Evolutionary conservation across 2,797 vertebrate genomes (phyloP).

Genomic region (Coranthus polyacanthus): DNA sequence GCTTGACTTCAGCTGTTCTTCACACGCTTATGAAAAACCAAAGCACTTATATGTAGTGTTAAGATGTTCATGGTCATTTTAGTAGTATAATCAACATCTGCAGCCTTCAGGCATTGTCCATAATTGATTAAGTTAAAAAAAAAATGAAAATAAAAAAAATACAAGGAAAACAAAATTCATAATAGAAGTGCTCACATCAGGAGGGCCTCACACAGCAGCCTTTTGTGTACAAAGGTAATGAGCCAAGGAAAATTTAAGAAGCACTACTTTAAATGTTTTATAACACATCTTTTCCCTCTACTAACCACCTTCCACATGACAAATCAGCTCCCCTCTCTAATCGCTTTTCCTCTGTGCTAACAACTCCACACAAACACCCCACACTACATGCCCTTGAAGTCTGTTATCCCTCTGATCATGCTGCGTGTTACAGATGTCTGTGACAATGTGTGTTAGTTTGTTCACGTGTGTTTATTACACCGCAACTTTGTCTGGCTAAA

Average conservation of each 20-base stretch:
- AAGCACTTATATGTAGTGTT: no score
- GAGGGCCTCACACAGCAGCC: not conserved
- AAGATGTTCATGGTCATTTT: not conserved
- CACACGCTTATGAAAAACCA: no score
- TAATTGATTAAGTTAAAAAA: not conserved
- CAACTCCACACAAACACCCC: not conserved
- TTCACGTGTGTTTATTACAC: constrained; percentile 14
- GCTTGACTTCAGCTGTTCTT: no score
- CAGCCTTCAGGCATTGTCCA: no score
- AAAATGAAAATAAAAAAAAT: not conserved
- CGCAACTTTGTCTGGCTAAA: constrained; percentile 18
- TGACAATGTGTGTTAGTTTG: not conserved
- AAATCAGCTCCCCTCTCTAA: not conserved
- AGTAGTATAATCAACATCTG: no score
- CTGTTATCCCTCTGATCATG: not conserved
- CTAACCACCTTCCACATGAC: not conserved
- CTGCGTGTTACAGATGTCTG: constrained; percentile 3
- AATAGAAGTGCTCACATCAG: constrained; percentile 1
- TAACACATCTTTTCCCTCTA: not conserved
- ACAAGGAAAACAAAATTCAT: not conserved
- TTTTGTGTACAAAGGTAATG: constrained; percentile 5
- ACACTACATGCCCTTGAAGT: constrained; percentile 4
- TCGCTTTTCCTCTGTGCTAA: not conserved
- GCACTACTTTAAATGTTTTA: not conserved
- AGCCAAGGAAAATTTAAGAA: not conserved